Conservation (phyloP, 2,888 invertebrate species). For the Heliconius erato region DNA sequence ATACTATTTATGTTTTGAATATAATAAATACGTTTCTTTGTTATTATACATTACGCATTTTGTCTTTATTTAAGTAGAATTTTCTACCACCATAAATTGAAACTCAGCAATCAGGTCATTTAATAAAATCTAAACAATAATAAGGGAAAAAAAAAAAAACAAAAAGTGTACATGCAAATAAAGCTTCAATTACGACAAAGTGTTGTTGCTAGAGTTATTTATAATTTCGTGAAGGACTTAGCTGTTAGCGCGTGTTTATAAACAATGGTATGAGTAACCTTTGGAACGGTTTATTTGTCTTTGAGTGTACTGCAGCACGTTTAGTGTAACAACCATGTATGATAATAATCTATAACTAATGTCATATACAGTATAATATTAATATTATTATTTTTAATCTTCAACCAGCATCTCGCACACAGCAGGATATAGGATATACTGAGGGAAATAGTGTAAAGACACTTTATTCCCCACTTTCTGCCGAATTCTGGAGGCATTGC, state of each 20-base stretch:
- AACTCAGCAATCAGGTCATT: not conserved
- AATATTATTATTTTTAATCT: no score
- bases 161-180: constrained; percentile 37
- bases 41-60: not conserved
- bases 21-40: not conserved
- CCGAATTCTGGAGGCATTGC: no score
- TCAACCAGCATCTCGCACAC: no score
- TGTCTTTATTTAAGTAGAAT: not conserved
- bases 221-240: constrained; percentile 38
- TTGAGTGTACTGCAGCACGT: constrained; percentile 24
- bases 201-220: constrained; percentile 38
- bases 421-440: no score
- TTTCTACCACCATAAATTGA: not conserved
- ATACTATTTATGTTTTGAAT: not conserved
- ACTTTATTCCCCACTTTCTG: no score
- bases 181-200: constrained; percentile 45
- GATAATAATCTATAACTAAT: not conserved
- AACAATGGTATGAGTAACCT: constrained; percentile 39
- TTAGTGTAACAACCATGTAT: not conserved
- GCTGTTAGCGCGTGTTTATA: constrained; percentile 43
- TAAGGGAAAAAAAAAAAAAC: not conserved
- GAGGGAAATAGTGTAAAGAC: no score
- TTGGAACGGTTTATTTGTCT: constrained; percentile 12
- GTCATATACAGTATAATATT: not conserved
- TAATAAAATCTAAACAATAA: not conserved